Percentiles rank a stretch among this genome's conserved stretches.
Conservation (phyloP, 2,888 invertebrate species). For the Corythucha ciliata region DNA sequence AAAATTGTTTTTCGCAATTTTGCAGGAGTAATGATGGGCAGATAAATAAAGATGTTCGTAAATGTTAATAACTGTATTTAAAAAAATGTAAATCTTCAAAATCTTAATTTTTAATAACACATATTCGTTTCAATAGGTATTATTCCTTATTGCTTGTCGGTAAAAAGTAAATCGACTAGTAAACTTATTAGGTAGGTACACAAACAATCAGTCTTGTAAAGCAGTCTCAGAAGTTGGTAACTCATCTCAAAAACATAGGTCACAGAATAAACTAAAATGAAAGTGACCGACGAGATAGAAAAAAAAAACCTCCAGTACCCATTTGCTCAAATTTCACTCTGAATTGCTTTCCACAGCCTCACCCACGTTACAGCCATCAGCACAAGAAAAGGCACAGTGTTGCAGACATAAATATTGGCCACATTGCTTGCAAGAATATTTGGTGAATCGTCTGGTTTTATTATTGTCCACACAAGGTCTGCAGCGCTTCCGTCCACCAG, state of each 20-base stretch:
- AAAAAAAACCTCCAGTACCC: slow-evolving; percentile 6
- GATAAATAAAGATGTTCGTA: slow-evolving; percentile 12
- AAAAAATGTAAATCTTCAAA: slow-evolving; percentile 13
- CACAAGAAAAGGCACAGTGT: slow-evolving; percentile 21
- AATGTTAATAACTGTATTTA: slow-evolving; percentile 13
- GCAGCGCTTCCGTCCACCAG: slow-evolving; percentile 20
- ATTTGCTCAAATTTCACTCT: slow-evolving; percentile 19
- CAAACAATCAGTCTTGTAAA: slow-evolving; percentile 1
- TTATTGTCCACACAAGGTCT: slow-evolving; percentile 3
- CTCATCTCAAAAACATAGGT: slow-evolving; percentile 3
- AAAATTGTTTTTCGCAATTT: slow-evolving; percentile 7
- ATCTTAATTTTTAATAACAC: slow-evolving; percentile 9
- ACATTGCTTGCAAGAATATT: slow-evolving; percentile 17
- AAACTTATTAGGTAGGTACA: neutral
- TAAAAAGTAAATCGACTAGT: neutral
- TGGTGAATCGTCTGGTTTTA: slow-evolving; percentile 17
- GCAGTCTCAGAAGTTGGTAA: slow-evolving; percentile 9
- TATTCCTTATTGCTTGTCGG: neutral
- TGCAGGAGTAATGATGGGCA: slow-evolving; percentile 10
- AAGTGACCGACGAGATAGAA: slow-evolving; percentile 12
- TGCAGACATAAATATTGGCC: slow-evolving; percentile 22
- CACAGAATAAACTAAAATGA: too few relatives aligned
- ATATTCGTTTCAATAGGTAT: neutral
- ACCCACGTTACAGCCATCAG: slow-evolving; percentile 21
- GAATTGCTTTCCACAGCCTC: slow-evolving; percentile 15